A percentile compares a stretch with the other conserved stretches of the same genome.
Conservation (phyloP, 2,797 vertebrate species). For the Protosalanx chinensis region DNA sequence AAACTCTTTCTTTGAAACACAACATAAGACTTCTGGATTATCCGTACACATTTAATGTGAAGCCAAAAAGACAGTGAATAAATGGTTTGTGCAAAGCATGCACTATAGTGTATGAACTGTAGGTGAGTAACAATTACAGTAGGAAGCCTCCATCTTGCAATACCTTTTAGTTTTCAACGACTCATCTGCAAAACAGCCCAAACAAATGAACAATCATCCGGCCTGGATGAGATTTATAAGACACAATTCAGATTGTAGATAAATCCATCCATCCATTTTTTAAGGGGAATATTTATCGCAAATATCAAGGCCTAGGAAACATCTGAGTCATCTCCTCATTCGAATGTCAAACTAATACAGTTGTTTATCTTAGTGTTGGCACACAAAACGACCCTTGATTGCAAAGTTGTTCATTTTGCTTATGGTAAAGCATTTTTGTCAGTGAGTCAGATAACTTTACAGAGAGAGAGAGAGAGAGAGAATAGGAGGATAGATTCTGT, state of each 20-base stretch:
- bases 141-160: conserved; percentile 52
- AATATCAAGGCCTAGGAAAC: conserved; percentile 1
- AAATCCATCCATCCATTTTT: not conserved
- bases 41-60: conserved; percentile 13
- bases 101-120: not conserved
- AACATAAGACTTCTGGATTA: conserved; percentile 3
- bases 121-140: conserved; percentile 4
- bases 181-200: conserved; percentile 22
- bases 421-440: not conserved
- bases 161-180: conserved; percentile 27
- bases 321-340: not conserved
- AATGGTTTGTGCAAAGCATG: not conserved
- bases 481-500: conserved; percentile 9
- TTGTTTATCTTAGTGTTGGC: conserved; percentile 4
- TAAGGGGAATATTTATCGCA: not conserved
- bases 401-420: not conserved
- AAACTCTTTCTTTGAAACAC: conserved; percentile 44
- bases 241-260: not conserved
- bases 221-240: not conserved
- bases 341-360: not conserved
- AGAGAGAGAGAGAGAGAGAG: conserved; percentile 1
- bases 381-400: conserved; percentile 1
- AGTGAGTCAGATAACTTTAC: conserved; percentile 11
- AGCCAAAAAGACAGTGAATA: not conserved
- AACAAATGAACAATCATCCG: not conserved